These are phyloP conservation scores for Phycodurus eques DNA, from an alignment of 2,113 vertebrate genomes.

Conservation along the genomic window DNA sequence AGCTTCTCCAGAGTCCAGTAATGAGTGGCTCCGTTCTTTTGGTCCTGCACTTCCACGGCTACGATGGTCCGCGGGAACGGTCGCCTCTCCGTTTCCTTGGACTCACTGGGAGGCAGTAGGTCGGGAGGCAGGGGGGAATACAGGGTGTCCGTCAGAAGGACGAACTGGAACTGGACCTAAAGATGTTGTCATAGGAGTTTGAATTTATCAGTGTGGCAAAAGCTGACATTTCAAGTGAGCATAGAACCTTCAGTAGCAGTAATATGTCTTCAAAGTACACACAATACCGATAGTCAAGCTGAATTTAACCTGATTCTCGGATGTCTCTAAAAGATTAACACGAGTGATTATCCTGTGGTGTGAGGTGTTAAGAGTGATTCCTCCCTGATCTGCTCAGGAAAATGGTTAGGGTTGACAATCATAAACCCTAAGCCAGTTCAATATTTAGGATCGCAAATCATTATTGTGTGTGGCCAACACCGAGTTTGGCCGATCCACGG, in stretches of 20 bases:
- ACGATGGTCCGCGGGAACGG: conserved; percentile 92
- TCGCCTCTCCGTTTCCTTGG: conserved; percentile 86
- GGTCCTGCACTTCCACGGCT: conserved; percentile 95
- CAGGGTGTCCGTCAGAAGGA: conserved; percentile 91
- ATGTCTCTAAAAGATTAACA: not conserved
- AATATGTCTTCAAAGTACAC: too few relatives aligned
- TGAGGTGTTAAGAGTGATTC: too few relatives aligned
- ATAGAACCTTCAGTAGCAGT: not conserved
- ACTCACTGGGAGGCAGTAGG: conserved; percentile 84
- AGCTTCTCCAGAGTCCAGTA: conserved; percentile 98
- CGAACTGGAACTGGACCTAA: conserved; percentile 98
- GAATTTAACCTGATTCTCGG: not conserved
- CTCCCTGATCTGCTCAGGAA: too few relatives aligned
- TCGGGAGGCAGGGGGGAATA: conserved; percentile 94
- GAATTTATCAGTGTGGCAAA: not conserved
- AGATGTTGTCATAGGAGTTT: not conserved
- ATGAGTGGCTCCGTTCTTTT: conserved; percentile 96
- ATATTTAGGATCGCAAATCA: too few relatives aligned
- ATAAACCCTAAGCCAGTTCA: too few relatives aligned
- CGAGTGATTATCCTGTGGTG: too few relatives aligned
- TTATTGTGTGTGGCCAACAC: too few relatives aligned
- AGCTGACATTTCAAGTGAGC: not conserved
- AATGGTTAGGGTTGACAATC: too few relatives aligned
- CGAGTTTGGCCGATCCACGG: too few relatives aligned
- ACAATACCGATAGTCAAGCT: not conserved